Evolutionary conservation across 2,888 invertebrate species (phyloP).

Genomic region (Tetrapedia diversipes): DNA sequence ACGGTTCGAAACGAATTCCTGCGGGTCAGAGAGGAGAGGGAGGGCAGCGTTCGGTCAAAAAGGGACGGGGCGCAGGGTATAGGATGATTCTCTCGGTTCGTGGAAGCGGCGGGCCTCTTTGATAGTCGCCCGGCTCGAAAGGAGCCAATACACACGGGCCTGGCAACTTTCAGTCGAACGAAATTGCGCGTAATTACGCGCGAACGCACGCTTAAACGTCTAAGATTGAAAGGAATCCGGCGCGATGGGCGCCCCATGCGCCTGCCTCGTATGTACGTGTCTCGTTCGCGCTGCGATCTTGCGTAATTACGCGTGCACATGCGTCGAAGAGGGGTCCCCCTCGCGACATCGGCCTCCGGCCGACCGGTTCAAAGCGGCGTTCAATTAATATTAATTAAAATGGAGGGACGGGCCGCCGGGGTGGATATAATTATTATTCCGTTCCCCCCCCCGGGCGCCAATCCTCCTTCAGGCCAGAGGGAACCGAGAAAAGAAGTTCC

Average conservation of each 20-base stretch:
- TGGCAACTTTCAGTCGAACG: constrained; percentile 72
- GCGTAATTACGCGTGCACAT: constrained; percentile 73
- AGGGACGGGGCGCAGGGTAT: not conserved
- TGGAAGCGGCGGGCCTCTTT: constrained; percentile 69
- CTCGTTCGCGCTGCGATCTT: constrained; percentile 45
- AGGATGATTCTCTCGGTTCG: constrained; percentile 33
- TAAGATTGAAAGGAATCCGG: constrained; percentile 75
- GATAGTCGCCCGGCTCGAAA: constrained; percentile 61
- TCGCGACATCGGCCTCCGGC: constrained; percentile 63
- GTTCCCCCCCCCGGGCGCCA: constrained; percentile 14
- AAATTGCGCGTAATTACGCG: constrained; percentile 76
- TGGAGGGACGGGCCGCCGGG: constrained; percentile 59
- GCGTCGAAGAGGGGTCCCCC: constrained; percentile 52
- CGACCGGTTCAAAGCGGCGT: constrained; percentile 68
- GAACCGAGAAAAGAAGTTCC: no score
- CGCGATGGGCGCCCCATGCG: constrained; percentile 49
- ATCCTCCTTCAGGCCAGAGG: constrained; percentile 4
- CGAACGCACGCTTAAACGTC: constrained; percentile 65
- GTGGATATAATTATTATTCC: constrained; percentile 67
- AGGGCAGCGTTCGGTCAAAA: constrained; percentile 44
- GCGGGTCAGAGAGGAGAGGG: constrained; percentile 40
- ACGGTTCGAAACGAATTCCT: constrained; percentile 36
- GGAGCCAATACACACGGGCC: constrained; percentile 55
- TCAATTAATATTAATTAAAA: constrained; percentile 81
- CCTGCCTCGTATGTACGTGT: constrained; percentile 31